phyloP scores from a whole-genome alignment of 2,797 vertebrate genomes.

The Potorous gilbertii region DNA sequence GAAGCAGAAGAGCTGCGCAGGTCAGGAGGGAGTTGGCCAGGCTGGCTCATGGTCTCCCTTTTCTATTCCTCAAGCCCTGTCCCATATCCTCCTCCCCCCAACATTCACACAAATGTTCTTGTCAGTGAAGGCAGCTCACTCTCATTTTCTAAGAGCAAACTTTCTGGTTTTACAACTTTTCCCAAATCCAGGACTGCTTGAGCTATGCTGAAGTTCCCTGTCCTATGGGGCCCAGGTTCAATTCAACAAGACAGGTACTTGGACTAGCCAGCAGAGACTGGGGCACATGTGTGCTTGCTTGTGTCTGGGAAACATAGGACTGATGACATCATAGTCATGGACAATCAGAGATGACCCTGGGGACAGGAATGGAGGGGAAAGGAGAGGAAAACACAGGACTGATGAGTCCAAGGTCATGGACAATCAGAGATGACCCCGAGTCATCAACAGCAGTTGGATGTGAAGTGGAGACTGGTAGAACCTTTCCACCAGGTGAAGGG shows the following conservation, averaged over 20 bases:
- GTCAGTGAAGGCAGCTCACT: not conserved
- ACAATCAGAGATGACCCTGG: not conserved
- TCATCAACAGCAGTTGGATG: not conserved
- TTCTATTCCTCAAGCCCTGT: not conserved
- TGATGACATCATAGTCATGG: not conserved
- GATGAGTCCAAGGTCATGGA: not conserved
- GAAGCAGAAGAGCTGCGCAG: not conserved
- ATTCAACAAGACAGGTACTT: not conserved
- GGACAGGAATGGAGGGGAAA: not conserved
- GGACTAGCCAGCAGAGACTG: not conserved
- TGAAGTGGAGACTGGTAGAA: not conserved
- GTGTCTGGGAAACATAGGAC: not conserved
- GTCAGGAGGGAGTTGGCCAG: not conserved
- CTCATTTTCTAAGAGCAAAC: slow-evolving; percentile 3
- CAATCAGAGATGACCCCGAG: not conserved
- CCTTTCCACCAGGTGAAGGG: not conserved
- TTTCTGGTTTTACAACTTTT: slow-evolving; percentile 7
- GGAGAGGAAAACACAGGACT: not conserved
- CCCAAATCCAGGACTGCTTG: not conserved
- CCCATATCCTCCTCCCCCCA: not conserved
- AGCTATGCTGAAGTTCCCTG: not conserved
- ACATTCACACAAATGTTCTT: not conserved
- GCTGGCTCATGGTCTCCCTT: not conserved
- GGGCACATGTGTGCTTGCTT: not conserved
- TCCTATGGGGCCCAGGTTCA: not conserved